These are phyloP conservation scores for Tachuris rubrigastra DNA, from an alignment of 2,113 vertebrate genomes.

Conservation along the genomic window DNA sequence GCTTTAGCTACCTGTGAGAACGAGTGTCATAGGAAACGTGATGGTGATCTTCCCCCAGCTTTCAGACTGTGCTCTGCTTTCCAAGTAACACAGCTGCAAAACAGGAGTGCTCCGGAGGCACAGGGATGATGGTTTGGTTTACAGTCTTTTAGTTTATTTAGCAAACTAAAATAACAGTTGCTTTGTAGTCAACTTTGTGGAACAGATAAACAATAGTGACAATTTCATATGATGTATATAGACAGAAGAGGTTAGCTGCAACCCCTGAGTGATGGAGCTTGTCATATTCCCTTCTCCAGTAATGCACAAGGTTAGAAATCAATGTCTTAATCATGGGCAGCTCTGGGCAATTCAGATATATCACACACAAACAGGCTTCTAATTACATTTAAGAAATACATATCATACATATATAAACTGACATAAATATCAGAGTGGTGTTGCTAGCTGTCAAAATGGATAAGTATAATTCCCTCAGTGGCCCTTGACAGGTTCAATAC, in stretches of 20 bases:
- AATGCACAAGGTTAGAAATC: constrained; percentile 69
- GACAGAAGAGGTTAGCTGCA: constrained; percentile 63
- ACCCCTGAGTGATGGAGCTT: constrained; percentile 68
- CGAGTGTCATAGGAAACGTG: background rate
- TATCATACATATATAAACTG: constrained; percentile 81
- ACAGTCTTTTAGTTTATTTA: constrained; percentile 43
- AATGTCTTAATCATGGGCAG: constrained; percentile 68
- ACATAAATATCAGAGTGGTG: constrained; percentile 85
- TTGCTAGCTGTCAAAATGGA: constrained; percentile 82
- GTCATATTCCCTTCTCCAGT: constrained; percentile 71
- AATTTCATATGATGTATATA: constrained; percentile 63
- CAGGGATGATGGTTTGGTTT: background rate
- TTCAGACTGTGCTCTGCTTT: background rate
- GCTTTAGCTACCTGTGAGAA: background rate
- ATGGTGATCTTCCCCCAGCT: background rate
- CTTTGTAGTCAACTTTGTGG: constrained; percentile 46
- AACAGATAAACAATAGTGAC: constrained; percentile 69
- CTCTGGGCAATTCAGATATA: constrained; percentile 69
- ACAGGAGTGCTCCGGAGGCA: background rate
- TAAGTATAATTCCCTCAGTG: constrained; percentile 84
- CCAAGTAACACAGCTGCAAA: background rate
- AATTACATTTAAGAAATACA: constrained; percentile 77
- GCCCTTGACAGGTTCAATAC: constrained; percentile 84
- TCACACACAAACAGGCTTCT: constrained; percentile 68
- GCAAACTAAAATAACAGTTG: constrained; percentile 28